Base-by-base conservation (phyloP, 2,113 vertebrate genomes). In the Lanius ludovicianus region DNA sequence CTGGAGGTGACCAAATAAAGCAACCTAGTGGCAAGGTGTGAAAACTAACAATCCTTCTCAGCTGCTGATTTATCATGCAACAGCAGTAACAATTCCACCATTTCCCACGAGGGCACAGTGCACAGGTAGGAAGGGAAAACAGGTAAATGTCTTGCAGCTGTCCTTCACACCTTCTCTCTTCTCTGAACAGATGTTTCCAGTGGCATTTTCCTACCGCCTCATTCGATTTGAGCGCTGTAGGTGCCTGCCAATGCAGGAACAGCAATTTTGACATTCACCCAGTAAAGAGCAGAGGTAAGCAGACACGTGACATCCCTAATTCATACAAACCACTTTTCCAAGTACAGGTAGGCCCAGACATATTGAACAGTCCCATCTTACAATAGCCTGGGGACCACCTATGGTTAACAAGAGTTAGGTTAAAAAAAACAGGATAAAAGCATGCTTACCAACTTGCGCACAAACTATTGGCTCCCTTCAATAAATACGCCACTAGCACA, bases 101-200 rank as follows among this genome's bases (percentile, higher is more conserved):
- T 35, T 73, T 86, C 33, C 44, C 1, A 0, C 3, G 49, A 82
- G 39, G 47, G 35, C 44, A 62, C 11, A 6, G 12, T 15, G 13
- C 1, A 0, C 0, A 0, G 47, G 31, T 4, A 10, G 19, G 22
- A 84, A 16, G 4, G n/a, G 15, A 44, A 13, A 30, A 55, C 35
- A 75, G 31, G 22, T 17, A 7, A 55, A 33, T 35, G 22, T 17
- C 56, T 46, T 14, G 0, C 53, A 93, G 47, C 42, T 64, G n/a
- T 39, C 19, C 18, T 7, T 3, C 12, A 10, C 4, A 13, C 24
- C 41, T 68, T 28, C 22, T 60, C 24, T 33, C 44, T 53, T 21
- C 81, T 52, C 53, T 37, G 37, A 68, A 25, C 35, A 39, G 37
- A 24, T 9, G 4, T 60, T 82, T 60, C 37, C 62, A 52, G 27